These are phyloP conservation scores for Hyposoter didymator DNA, from an alignment of 2,888 invertebrate genomes.

Conservation along the genomic window DNA sequence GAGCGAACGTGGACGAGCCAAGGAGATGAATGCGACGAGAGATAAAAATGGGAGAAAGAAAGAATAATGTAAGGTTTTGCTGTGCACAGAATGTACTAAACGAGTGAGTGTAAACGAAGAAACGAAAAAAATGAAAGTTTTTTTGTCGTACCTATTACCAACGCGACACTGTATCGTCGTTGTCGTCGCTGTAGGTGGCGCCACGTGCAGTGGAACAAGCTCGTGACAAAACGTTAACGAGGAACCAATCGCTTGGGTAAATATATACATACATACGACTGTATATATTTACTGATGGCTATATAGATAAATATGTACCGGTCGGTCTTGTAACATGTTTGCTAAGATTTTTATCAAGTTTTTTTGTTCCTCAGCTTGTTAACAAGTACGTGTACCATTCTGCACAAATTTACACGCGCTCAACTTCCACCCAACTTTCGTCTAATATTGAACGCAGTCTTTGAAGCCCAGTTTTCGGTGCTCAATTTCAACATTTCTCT, in stretches of 20 bases:
- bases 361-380: not conserved
- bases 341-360: conserved; percentile 4
- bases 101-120: not conserved
- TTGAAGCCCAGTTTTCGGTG: not conserved
- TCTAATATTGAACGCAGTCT: not conserved
- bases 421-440: not conserved
- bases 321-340: not conserved
- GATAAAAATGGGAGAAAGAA: conserved; percentile 2
- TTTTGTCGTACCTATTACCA: conserved; percentile 9
- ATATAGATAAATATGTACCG: not conserved
- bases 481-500: not conserved
- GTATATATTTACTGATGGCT: not conserved
- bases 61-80: not conserved
- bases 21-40: conserved; percentile 2
- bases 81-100: not conserved
- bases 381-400: not conserved
- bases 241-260: conserved; percentile 55
- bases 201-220: conserved; percentile 42
- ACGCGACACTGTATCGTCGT: conserved; percentile 31
- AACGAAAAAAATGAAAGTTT: not conserved
- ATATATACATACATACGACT: not conserved
- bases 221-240: conserved; percentile 64
- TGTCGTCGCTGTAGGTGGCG: conserved; percentile 38
- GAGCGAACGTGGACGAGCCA: not conserved
- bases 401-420: not conserved